Evolutionary conservation across 1,140 invertebrate species (phyloP).

Genomic region (Lordiphosa mommai): DNA sequence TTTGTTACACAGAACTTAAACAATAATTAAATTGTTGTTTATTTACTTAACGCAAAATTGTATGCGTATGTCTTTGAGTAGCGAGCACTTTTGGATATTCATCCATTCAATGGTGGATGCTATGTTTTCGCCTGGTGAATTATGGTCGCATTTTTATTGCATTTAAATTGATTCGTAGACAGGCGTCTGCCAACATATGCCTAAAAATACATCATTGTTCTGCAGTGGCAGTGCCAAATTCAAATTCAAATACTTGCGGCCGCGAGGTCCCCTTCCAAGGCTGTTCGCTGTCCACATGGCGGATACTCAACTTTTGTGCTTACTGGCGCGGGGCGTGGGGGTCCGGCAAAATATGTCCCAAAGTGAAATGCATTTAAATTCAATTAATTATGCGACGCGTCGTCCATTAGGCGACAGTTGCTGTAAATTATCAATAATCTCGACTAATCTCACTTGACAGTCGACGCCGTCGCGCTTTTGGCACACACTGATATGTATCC

Average conservation of each 20-base stretch:
- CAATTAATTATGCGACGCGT: constrained; percentile 62
- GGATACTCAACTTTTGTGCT: constrained; percentile 44
- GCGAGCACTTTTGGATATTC: no score
- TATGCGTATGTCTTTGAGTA: constrained; percentile 45
- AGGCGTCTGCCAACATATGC: constrained; percentile 11
- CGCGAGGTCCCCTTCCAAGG: constrained; percentile 1
- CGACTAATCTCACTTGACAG: constrained; percentile 57
- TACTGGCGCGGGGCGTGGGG: constrained; percentile 14
- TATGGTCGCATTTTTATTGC: constrained; percentile 41
- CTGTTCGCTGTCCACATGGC: constrained; percentile 17
- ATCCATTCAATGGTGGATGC: no score
- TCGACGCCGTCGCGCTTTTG: constrained; percentile 31
- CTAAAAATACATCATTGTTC: constrained; percentile 43
- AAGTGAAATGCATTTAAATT: constrained; percentile 64
- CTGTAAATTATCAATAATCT: constrained; percentile 67
- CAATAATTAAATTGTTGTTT: constrained; percentile 62
- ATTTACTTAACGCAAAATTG: constrained; percentile 56
- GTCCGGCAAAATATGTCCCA: background rate
- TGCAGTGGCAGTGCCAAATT: constrained; percentile 30
- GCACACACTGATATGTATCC: constrained; percentile 29
- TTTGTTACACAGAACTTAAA: constrained; percentile 37
- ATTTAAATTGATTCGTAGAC: constrained; percentile 43
- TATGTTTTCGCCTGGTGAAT: constrained; percentile 12
- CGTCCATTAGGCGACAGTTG: constrained; percentile 65
- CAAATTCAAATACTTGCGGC: background rate